A percentile compares a stretch with the other conserved stretches of the same genome.
phyloP scores from a whole-genome alignment of 2,113 vertebrate species.

The Pterocles gutturalis region DNA sequence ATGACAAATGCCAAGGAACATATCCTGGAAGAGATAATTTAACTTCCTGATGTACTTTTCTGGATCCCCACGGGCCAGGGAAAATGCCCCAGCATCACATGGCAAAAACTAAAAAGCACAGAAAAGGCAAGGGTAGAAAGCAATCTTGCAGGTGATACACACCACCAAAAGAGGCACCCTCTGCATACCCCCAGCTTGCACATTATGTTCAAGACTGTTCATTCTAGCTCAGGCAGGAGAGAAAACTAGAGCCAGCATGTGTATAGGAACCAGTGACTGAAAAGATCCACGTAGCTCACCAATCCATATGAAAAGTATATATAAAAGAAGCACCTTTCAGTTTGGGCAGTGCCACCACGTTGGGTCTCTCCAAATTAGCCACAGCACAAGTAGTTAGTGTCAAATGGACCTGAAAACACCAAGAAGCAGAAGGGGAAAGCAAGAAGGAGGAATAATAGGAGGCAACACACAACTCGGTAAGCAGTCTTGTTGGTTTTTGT shows the following conservation, averaged over 20 bases:
- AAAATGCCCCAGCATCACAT: background rate
- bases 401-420: background rate
- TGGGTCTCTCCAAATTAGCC: background rate
- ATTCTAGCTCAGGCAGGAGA: background rate
- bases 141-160: background rate
- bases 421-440: background rate
- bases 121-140: background rate
- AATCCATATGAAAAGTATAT: background rate
- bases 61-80: background rate
- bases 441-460: background rate
- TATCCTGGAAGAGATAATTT: background rate
- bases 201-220: background rate
- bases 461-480: background rate
- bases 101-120: background rate
- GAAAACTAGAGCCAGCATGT: background rate
- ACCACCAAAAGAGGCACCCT: background rate
- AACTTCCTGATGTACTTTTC: background rate
- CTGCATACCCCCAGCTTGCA: background rate
- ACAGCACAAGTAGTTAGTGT: background rate
- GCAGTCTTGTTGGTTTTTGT: background rate
- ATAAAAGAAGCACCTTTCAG: background rate
- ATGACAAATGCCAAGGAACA: background rate
- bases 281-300: background rate
- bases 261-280: background rate
- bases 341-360: background rate